Evolutionary conservation across 64 coral and sea anemone species (phyloP).

Genomic region (Montipora sp.): DNA sequence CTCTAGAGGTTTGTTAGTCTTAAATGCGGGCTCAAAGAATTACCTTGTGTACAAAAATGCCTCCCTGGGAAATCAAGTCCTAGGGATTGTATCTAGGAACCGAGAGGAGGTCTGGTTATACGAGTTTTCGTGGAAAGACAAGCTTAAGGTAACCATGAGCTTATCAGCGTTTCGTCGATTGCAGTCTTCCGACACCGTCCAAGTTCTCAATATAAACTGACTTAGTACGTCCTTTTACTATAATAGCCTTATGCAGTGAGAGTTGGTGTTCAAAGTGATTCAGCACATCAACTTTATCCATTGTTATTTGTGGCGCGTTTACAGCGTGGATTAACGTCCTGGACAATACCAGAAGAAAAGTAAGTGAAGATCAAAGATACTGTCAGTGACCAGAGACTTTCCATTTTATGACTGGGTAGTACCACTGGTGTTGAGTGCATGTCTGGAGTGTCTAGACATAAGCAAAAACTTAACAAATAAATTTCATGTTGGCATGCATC

Average conservation of each 20-base stretch:
- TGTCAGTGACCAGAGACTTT: background rate
- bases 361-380: slow-evolving; percentile 15
- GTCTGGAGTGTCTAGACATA: too few species aligned
- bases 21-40: background rate
- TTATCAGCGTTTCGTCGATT: background rate
- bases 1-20: background rate
- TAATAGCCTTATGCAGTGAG: slow-evolving; percentile 71
- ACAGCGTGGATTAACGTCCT: slow-evolving; percentile 85
- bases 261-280: slow-evolving; percentile 71
- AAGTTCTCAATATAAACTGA: too few species aligned
- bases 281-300: slow-evolving; percentile 68
- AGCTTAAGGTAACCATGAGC: background rate
- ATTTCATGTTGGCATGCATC: too few species aligned
- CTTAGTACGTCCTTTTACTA: background rate
- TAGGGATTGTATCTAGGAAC: slow-evolving; percentile 36
- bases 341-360: slow-evolving; percentile 89
- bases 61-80: background rate
- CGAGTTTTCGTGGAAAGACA: slow-evolving; percentile 24
- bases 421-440: too few species aligned
- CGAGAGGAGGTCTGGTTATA: slow-evolving; percentile 71
- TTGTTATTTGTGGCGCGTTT: slow-evolving; percentile 85
- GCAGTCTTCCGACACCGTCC: too few species aligned
- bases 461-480: too few species aligned
- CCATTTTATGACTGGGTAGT: background rate
- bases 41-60: slow-evolving; percentile 51